Evolutionary conservation across 1,140 invertebrate species (phyloP).

Genomic region (Formica selysi): DNA sequence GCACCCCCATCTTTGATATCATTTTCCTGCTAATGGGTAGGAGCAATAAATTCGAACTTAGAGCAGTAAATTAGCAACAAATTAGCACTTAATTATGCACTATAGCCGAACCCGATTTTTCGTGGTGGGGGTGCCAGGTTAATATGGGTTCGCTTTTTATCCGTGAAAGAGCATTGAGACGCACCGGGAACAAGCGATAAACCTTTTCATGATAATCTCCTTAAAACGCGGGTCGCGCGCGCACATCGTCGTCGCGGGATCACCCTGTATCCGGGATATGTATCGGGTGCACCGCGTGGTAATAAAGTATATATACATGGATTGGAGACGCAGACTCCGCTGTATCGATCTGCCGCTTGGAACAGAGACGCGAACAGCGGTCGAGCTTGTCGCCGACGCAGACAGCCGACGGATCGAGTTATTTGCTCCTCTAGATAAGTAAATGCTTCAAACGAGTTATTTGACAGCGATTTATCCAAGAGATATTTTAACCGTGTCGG

Average conservation of each 20-base stretch:
- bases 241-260: slow-evolving; percentile 5
- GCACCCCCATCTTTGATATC: too few species aligned
- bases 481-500: slow-evolving; percentile 12
- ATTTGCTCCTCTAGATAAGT: slow-evolving; percentile 40
- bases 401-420: slow-evolving; percentile 52
- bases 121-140: too few species aligned
- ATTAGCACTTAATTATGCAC: too few species aligned
- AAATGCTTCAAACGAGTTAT: slow-evolving; percentile 52
- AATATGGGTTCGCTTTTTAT: slow-evolving; percentile 15
- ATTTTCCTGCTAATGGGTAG: too few species aligned
- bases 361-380: slow-evolving; percentile 71
- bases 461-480: slow-evolving; percentile 50
- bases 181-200: slow-evolving; percentile 18
- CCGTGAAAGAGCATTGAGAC: background rate
- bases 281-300: slow-evolving; percentile 76
- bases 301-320: slow-evolving; percentile 79
- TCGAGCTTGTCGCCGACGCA: slow-evolving; percentile 61
- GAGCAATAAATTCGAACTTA: too few species aligned
- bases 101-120: too few species aligned
- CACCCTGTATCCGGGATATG: slow-evolving; percentile 69
- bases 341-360: slow-evolving; percentile 83
- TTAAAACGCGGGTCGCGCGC: slow-evolving; percentile 52
- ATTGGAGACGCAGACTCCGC: slow-evolving; percentile 86
- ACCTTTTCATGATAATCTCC: slow-evolving; percentile 51
- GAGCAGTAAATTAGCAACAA: too few species aligned